These are phyloP conservation scores for Eupithecia pulchellata DNA, from an alignment of 2,888 invertebrate genomes.

Conservation along the genomic window DNA sequence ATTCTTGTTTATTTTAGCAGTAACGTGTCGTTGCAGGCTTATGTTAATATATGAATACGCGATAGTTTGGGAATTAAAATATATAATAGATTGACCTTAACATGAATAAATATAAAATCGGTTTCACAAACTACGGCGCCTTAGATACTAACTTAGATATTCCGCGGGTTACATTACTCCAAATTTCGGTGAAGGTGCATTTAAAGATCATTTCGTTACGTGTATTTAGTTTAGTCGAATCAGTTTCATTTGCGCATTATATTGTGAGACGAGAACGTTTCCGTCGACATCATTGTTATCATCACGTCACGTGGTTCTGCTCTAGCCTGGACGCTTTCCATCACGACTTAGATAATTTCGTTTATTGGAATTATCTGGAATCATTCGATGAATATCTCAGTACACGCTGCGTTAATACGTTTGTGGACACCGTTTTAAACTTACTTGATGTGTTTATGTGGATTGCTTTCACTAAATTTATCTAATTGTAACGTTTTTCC, in stretches of 20 bases:
- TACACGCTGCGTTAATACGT: conserved; percentile 12
- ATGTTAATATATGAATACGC: conserved; percentile 46
- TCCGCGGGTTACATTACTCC: conserved; percentile 34
- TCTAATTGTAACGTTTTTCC: conserved; percentile 18
- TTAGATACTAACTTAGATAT: conserved; percentile 14
- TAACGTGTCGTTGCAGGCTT: conserved; percentile 46
- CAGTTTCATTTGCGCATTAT: conserved; percentile 17
- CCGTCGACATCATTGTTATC: conserved; percentile 22
- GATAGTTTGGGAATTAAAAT: conserved; percentile 41
- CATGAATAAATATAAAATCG: conserved; percentile 39
- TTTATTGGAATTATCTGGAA: not conserved
- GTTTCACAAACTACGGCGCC: conserved; percentile 33
- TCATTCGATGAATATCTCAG: not conserved
- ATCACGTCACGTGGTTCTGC: conserved; percentile 13
- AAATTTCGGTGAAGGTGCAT: conserved; percentile 75
- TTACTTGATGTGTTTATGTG: conserved; percentile 16
- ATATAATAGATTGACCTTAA: conserved; percentile 41
- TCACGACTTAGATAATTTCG: not conserved
- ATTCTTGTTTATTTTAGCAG: conserved; percentile 41
- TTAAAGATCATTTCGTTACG: conserved; percentile 56
- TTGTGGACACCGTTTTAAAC: conserved; percentile 9
- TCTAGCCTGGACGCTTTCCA: conserved; percentile 17
- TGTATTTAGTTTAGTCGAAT: conserved; percentile 33
- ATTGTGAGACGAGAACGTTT: conserved; percentile 26
- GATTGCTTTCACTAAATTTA: conserved; percentile 19